A percentile compares a stretch with the other conserved stretches of the same genome.
phyloP scores from a whole-genome alignment of 1,140 invertebrate species.

The Caenorhabditis brenneri region DNA sequence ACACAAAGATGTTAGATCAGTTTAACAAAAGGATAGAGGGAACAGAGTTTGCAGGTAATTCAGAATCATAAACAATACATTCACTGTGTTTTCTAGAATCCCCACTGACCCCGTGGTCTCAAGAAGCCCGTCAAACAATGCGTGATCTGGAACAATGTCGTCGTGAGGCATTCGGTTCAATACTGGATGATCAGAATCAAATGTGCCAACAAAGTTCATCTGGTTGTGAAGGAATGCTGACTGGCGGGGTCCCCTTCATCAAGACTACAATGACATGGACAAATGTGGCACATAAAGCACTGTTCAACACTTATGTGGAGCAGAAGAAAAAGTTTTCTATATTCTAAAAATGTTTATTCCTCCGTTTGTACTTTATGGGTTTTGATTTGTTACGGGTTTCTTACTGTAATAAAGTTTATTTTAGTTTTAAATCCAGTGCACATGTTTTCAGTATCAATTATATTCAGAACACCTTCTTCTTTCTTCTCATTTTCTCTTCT shows the following conservation, averaged over 20 bases:
- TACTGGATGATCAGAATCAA: background rate
- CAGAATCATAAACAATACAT: too few relatives aligned
- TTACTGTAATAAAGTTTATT: background rate
- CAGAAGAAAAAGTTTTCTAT: background rate
- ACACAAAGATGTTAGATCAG: constrained; percentile 10
- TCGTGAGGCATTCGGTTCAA: constrained; percentile 31
- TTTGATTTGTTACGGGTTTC: background rate
- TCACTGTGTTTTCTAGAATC: constrained; percentile 8
- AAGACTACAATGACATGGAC: background rate
- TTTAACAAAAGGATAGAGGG: background rate
- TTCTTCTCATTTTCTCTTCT: background rate
- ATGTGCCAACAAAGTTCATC: constrained; percentile 29
- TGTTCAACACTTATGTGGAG: constrained; percentile 27
- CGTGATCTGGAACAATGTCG: constrained; percentile 27
- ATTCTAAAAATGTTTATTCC: background rate
- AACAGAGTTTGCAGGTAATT: background rate
- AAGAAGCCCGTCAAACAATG: constrained; percentile 27
- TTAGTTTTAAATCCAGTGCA: too few relatives aligned
- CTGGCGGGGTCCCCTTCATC: background rate
- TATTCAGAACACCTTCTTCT: too few relatives aligned
- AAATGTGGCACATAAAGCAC: constrained; percentile 26
- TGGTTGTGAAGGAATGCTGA: constrained; percentile 34
- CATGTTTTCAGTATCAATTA: background rate
- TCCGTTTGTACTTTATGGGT: background rate
- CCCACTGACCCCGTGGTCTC: background rate